phyloP scores from a whole-genome alignment of 2,797 vertebrate genomes.

The Eupleurogrammus muticus region DNA sequence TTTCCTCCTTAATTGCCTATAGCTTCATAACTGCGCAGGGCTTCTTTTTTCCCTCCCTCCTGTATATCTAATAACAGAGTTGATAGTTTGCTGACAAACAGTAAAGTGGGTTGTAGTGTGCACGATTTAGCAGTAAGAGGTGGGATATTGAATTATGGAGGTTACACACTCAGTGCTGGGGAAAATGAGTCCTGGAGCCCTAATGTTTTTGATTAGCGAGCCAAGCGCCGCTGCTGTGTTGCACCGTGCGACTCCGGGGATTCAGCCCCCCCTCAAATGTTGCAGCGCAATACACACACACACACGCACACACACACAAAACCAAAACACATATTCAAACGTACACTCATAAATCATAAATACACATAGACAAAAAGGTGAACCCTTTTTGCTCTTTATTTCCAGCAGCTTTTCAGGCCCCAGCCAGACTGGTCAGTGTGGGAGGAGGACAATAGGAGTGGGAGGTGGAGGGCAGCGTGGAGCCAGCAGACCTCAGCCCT shows the following conservation, averaged over 20 bases:
- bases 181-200: slow-evolving; percentile 74
- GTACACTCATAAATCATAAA: slow-evolving; percentile 79
- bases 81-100: slow-evolving; percentile 81
- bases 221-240: slow-evolving; percentile 56
- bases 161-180: slow-evolving; percentile 70
- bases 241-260: slow-evolving; percentile 66
- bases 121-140: slow-evolving; percentile 72
- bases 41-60: slow-evolving; percentile 38
- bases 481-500: slow-evolving; percentile 69
- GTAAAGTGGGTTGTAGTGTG: slow-evolving; percentile 67
- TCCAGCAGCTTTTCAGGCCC: slow-evolving; percentile 69
- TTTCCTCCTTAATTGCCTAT: slow-evolving; percentile 70
- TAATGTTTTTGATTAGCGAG: slow-evolving; percentile 82
- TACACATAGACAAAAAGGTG: slow-evolving; percentile 79
- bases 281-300: slow-evolving; percentile 43
- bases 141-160: slow-evolving; percentile 79
- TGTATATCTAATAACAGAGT: slow-evolving; percentile 72
- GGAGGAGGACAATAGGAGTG: slow-evolving; percentile 82
- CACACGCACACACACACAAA: slow-evolving; percentile 12
- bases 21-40: slow-evolving; percentile 64
- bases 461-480: slow-evolving; percentile 67
- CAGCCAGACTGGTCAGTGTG: slow-evolving; percentile 79
- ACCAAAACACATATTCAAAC: slow-evolving; percentile 1
- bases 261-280: slow-evolving; percentile 50
- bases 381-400: slow-evolving; percentile 76